phyloP scores from a whole-genome alignment of 2,797 vertebrate species.

The Hyperoplus immaculatus region DNA sequence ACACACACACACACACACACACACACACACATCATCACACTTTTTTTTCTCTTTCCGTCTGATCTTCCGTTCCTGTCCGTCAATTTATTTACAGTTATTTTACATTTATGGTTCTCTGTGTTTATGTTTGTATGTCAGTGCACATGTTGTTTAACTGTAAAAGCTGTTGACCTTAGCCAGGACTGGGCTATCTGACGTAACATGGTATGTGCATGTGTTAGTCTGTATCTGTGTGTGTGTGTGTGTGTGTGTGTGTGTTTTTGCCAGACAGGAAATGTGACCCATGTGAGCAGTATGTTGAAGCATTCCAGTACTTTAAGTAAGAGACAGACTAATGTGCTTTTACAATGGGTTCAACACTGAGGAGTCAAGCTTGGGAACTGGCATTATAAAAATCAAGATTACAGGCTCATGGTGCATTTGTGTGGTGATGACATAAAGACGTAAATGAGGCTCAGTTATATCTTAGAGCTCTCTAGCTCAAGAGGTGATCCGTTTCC shows the following conservation, averaged over 20 bases:
- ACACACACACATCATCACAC: slow-evolving; percentile 17
- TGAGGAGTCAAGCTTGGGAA: slow-evolving; percentile 2
- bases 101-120: slow-evolving; percentile 1
- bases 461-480: slow-evolving; percentile 17
- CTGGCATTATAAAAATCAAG: neutral
- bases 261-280: slow-evolving; percentile 74
- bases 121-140: slow-evolving; percentile 15
- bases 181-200: slow-evolving; percentile 5
- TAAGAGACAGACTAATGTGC: slow-evolving; percentile 34
- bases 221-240: slow-evolving; percentile 23
- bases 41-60: slow-evolving; percentile 7
- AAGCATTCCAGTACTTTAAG: slow-evolving; percentile 47
- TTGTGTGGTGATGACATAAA: slow-evolving; percentile 21
- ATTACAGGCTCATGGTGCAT: neutral
- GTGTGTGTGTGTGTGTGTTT: slow-evolving; percentile 5
- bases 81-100: slow-evolving; percentile 18
- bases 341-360: slow-evolving; percentile 52
- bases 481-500: neutral
- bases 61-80: slow-evolving; percentile 10
- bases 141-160: slow-evolving; percentile 18
- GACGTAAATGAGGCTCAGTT: slow-evolving; percentile 7
- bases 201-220: neutral
- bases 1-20: slow-evolving; percentile 9
- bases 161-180: slow-evolving; percentile 11
- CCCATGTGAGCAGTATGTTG: slow-evolving; percentile 61